Conservation (phyloP, 2,113 vertebrate genomes). For the Sinocyclocheilus anophthalmus region DNA sequence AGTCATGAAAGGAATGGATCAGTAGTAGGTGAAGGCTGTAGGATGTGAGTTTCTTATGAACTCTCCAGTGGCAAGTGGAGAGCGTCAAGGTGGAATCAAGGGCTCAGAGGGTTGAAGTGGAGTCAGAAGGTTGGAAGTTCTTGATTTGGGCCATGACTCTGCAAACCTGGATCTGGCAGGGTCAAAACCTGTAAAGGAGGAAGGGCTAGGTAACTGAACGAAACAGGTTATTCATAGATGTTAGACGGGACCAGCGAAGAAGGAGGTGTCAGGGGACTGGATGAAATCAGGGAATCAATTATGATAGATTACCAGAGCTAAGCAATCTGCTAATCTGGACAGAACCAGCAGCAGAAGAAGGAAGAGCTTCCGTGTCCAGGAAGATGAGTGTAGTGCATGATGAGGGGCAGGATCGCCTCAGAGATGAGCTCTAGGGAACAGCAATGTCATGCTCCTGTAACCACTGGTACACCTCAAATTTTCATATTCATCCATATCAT, state of each 20-base stretch:
- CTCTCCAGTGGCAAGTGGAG: background rate
- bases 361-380: background rate
- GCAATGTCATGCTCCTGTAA: background rate
- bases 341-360: background rate
- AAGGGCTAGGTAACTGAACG: background rate
- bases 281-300: background rate
- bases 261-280: background rate
- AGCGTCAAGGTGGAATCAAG: background rate
- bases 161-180: background rate
- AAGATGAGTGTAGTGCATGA: background rate
- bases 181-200: background rate
- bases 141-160: background rate
- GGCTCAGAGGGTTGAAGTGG: background rate
- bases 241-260: background rate
- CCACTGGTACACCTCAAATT: too few relatives aligned
- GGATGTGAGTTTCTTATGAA: background rate
- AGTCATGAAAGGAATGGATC: background rate
- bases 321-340: background rate
- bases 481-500: too few relatives aligned
- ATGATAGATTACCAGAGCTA: background rate
- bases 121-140: background rate
- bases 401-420: background rate
- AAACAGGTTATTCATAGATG: background rate
- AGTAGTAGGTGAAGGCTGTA: background rate
- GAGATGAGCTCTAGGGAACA: background rate